Conservation (phyloP, 2,888 invertebrate species). For the Tenthredo distinguenda region DNA sequence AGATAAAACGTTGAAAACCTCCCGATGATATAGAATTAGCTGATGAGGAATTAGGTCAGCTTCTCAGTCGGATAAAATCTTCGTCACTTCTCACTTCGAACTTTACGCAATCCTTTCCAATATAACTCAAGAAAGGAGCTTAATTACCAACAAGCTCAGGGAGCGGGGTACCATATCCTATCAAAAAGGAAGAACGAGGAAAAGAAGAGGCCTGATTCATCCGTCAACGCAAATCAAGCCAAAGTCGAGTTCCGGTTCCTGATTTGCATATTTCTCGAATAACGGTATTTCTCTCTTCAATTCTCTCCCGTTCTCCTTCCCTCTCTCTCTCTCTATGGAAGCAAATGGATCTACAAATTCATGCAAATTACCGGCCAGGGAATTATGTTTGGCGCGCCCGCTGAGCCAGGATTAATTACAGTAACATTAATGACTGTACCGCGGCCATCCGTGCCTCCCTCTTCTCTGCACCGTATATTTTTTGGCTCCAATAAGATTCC, state of each 20-base stretch:
- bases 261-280: conserved; percentile 45
- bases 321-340: background rate
- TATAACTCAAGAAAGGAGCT: background rate
- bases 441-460: background rate
- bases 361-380: conserved; percentile 48
- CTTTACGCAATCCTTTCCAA: background rate
- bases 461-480: background rate
- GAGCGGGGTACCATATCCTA: background rate
- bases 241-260: conserved; percentile 35
- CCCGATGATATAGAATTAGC: background rate
- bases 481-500: conserved; percentile 4
- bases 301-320: background rate
- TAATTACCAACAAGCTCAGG: conserved; percentile 6
- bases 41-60: conserved; percentile 35
- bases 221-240: background rate
- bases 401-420: conserved; percentile 44
- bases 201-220: conserved; percentile 25
- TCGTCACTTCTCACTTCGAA: background rate
- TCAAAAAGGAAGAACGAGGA: background rate
- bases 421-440: conserved; percentile 44
- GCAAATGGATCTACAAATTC: conserved; percentile 40
- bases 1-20: background rate
- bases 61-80: background rate
- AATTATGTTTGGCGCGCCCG: conserved; percentile 27
- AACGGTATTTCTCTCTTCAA: background rate